phyloP scores from a whole-genome alignment of 2,113 vertebrate species.

The Muscicapa adusta region DNA sequence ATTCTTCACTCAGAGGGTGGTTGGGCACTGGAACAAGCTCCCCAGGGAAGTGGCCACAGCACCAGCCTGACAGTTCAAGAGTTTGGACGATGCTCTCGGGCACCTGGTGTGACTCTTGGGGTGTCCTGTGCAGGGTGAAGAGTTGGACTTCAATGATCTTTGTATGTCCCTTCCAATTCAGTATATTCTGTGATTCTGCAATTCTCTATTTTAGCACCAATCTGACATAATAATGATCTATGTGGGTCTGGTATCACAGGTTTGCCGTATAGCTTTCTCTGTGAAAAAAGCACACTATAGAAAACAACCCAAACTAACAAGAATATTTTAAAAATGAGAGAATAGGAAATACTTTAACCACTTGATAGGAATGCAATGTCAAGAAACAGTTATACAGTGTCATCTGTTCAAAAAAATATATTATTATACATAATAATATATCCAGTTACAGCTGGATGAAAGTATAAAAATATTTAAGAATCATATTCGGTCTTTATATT shows the following conservation, averaged over 20 bases:
- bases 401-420: background rate
- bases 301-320: background rate
- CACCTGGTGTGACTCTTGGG: background rate
- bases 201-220: background rate
- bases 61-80: background rate
- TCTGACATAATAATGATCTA: background rate
- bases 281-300: background rate
- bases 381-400: background rate
- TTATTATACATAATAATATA: too few species aligned
- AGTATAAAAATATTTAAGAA: background rate
- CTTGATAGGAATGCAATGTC: background rate
- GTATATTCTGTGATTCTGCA: background rate
- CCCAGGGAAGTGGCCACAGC: too few species aligned
- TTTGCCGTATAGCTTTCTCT: background rate
- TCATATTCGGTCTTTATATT: background rate
- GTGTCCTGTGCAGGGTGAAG: background rate
- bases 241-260: background rate
- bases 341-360: background rate
- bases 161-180: background rate
- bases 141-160: rapidly evolving
- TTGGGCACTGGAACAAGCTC: background rate
- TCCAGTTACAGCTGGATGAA: background rate
- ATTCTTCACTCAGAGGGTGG: background rate
- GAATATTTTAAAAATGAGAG: background rate
- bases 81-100: background rate